Percentiles rank a stretch among this genome's conserved stretches.
phyloP scores from a whole-genome alignment of 2,113 vertebrate genomes.

The Garra rufa region DNA sequence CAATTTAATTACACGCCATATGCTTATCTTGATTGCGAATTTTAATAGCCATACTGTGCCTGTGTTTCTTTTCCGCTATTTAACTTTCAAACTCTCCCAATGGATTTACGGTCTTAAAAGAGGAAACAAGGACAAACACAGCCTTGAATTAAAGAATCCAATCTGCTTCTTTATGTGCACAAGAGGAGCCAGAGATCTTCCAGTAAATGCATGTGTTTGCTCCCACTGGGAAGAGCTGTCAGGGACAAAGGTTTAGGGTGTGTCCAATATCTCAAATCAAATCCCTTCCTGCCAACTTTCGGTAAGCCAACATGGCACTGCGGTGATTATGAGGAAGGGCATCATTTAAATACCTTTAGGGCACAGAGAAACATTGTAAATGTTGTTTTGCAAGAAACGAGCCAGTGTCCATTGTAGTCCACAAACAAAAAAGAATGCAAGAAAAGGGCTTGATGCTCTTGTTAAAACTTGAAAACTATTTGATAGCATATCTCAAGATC shows the following conservation, averaged over 20 bases:
- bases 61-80: slow-evolving; percentile 5
- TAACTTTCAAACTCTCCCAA: background rate
- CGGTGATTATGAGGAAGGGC: background rate
- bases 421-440: background rate
- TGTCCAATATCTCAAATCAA: slow-evolving; percentile 20
- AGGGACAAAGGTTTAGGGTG: slow-evolving; percentile 24
- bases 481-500: background rate
- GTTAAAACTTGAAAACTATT: background rate
- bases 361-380: background rate
- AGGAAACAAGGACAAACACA: background rate
- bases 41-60: background rate
- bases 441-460: background rate
- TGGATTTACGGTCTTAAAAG: slow-evolving; percentile 16
- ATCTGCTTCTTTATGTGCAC: background rate
- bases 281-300: slow-evolving; percentile 18
- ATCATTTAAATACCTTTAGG: background rate
- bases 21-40: background rate
- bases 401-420: background rate
- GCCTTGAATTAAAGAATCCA: background rate
- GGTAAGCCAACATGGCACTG: background rate
- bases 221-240: slow-evolving; percentile 19
- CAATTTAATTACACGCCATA: background rate
- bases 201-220: slow-evolving; percentile 13
- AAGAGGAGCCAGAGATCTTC: slow-evolving; percentile 25
- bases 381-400: background rate